Percentiles rank a stretch among this genome's conserved stretches.
Evolutionary conservation across 2,797 vertebrate genomes (phyloP).

Genomic region (Lagocephalus sceleratus): DNA sequence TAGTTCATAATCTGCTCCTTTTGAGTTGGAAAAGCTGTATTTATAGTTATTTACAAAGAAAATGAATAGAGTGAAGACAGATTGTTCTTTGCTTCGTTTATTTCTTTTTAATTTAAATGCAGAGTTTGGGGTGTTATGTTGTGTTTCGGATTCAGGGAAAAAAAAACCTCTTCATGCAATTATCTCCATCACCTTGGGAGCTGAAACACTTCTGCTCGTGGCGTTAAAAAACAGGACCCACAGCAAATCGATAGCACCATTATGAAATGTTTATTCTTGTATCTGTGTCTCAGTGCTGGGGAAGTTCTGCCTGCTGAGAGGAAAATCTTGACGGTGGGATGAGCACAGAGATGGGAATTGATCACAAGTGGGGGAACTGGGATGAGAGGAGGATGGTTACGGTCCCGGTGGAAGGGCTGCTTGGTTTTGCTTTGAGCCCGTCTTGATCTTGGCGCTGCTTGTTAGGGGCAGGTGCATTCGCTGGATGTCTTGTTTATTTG

Average conservation of each 20-base stretch:
- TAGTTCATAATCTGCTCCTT: no score
- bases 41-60: no score
- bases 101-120: no score
- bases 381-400: conserved; percentile 7
- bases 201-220: conserved; percentile 49
- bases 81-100: no score
- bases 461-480: conserved; percentile 10
- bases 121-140: no score
- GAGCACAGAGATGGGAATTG: conserved; percentile 19
- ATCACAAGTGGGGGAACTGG: conserved; percentile 31
- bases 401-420: conserved; percentile 33
- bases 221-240: conserved; percentile 15
- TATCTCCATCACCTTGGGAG: conserved; percentile 49
- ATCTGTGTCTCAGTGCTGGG: conserved; percentile 27
- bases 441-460: conserved; percentile 39
- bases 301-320: conserved; percentile 25
- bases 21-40: no score
- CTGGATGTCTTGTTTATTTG: conserved; percentile 8
- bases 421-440: conserved; percentile 27
- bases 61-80: no score
- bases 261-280: conserved; percentile 59
- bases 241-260: conserved; percentile 57
- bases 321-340: conserved; percentile 1
- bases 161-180: conserved; percentile 28
- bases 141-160: background rate